Conservation (phyloP, 2,797 vertebrate species). For the Rhadinocentrus ornatus region DNA sequence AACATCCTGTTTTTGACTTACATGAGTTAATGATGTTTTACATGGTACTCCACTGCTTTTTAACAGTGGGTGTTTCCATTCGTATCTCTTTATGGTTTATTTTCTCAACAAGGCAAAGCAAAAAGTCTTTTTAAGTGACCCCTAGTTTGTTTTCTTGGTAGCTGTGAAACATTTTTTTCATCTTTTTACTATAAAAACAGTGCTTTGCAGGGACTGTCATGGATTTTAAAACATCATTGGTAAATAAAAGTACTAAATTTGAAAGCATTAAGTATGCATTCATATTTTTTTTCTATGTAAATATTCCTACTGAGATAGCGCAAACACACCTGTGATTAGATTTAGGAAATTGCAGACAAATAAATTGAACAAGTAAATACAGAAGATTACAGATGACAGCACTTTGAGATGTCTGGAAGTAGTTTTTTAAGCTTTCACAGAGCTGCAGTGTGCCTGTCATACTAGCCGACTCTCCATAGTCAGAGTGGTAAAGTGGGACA, state of each 20-base stretch:
- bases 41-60: conserved; percentile 48
- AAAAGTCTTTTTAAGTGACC: conserved; percentile 24
- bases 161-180: conserved; percentile 26
- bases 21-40: conserved; percentile 64
- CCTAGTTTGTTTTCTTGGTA: conserved; percentile 2
- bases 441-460: conserved; percentile 58
- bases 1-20: conserved; percentile 69
- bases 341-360: conserved; percentile 71
- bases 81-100: conserved; percentile 27
- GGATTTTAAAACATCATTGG: conserved; percentile 8
- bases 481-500: conserved; percentile 75
- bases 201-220: not conserved
- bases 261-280: conserved; percentile 17
- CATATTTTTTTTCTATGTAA: conserved; percentile 11
- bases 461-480: conserved; percentile 50
- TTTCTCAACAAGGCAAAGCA: conserved; percentile 32
- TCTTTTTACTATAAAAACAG: conserved; percentile 28
- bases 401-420: conserved; percentile 74
- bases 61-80: conserved; percentile 33
- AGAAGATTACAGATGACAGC: conserved; percentile 69
- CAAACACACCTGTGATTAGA: conserved; percentile 75
- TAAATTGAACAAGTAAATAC: conserved; percentile 70
- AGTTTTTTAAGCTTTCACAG: conserved; percentile 58
- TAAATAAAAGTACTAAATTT: conserved; percentile 30
- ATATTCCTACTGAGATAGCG: conserved; percentile 30